Evolutionary conservation across 2,113 vertebrate genomes (phyloP).

Genomic region (Sebastes schlegelii): DNA sequence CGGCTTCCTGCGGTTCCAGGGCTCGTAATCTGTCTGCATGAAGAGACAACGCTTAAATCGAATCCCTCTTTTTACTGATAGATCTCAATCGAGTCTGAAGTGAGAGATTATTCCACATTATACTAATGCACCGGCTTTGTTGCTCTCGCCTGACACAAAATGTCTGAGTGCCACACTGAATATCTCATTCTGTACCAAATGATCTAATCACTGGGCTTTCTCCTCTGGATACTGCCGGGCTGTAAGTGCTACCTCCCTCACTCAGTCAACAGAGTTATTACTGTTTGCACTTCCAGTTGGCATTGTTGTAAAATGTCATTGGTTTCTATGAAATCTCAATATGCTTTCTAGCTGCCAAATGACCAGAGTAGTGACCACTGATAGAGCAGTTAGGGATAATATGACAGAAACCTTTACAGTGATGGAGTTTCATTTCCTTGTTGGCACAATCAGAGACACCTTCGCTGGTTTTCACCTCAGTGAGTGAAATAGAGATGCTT

Average conservation of each 20-base stretch:
- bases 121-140: constrained; percentile 32
- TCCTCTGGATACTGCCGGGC: constrained; percentile 22
- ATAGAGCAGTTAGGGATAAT: constrained; percentile 46
- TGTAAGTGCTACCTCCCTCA: constrained; percentile 30
- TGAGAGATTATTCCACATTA: constrained; percentile 45
- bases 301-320: constrained; percentile 55
- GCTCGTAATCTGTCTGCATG: constrained; percentile 41
- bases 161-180: constrained; percentile 17
- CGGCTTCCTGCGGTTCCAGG: constrained; percentile 55
- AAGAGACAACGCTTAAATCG: constrained; percentile 39
- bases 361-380: constrained; percentile 64
- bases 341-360: constrained; percentile 66
- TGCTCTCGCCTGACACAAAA: constrained; percentile 42
- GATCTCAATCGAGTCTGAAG: constrained; percentile 38
- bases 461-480: constrained; percentile 14
- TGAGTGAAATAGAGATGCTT: too few species aligned
- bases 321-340: constrained; percentile 56
- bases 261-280: constrained; percentile 47
- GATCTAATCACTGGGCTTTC: constrained; percentile 52
- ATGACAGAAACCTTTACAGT: constrained; percentile 44
- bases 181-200: constrained; percentile 45
- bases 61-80: constrained; percentile 41
- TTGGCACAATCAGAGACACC: background rate
- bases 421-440: constrained; percentile 26
- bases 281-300: constrained; percentile 64